Evolutionary conservation across 2,888 invertebrate species (phyloP), one percentile per base, ranked within the genome.

Genomic region (Tholera decimalis): DNA sequence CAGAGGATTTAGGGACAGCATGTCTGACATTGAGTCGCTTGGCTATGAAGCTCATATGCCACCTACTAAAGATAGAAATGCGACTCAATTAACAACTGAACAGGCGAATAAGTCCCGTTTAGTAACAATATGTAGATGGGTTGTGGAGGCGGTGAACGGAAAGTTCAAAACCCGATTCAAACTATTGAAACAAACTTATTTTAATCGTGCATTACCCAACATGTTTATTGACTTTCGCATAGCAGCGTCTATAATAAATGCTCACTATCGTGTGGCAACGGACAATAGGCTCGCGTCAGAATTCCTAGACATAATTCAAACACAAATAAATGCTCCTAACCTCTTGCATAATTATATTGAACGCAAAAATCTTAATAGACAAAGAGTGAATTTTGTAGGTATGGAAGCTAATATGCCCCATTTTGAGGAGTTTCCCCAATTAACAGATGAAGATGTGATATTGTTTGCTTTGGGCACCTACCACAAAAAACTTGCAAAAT

Each of bases 171-270:
- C 39, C 39, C 5, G 53, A 3, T 54, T 54, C 2, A 54, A 54
- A 6, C 2, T 54, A 41, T 41, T 41, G 26, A 54, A 54, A 54
- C 54, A 54, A 11, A 54, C 54, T 5, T 54, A 41, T 41, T 54
- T 54, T 41, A 54, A 54, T 20, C 41, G 61, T 37, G 46, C 61
- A 9, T 61, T 61, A 15, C 54, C 30, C 6, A n/a, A n/a, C n/a
- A n/a, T n/a, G n/a, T n/a, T n/a, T n/a, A n/a, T n/a, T n/a, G n/a
- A n/a, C n/a, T n/a, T n/a, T n/a, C n/a, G n/a, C n/a, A n/a, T n/a
- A n/a, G n/a, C n/a, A n/a, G n/a, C n/a, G n/a, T n/a, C n/a, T n/a
- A n/a, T n/a, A n/a, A n/a, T n/a, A n/a, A n/a, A n/a, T n/a, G n/a
- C n/a, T n/a, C n/a, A n/a, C n/a, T n/a, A n/a, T n/a, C n/a, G n/a